Percentiles rank a stretch among this genome's conserved stretches.
Conservation (phyloP, 2,113 vertebrate species). For the Salvelinus sp. region DNA sequence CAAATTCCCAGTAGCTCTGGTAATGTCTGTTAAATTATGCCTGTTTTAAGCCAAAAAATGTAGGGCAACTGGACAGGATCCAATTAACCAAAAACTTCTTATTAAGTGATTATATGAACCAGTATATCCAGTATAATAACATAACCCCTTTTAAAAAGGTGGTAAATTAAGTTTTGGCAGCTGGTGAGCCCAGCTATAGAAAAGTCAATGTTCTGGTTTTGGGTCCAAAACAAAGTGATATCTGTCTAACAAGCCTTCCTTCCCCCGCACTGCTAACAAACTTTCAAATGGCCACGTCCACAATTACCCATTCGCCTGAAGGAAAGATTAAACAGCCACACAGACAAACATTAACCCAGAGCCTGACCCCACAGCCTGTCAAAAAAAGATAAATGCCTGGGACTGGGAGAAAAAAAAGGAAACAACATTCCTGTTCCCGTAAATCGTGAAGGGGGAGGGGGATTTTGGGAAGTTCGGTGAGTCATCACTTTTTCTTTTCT, state of each 20-base stretch:
- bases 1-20: too few relatives aligned
- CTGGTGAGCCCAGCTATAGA: constrained; percentile 37
- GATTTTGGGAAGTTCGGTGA: constrained; percentile 80
- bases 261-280: constrained; percentile 43
- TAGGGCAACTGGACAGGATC: neutral
- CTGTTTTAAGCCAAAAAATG: neutral
- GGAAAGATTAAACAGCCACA: constrained; percentile 54
- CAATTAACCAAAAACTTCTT: neutral
- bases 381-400: constrained; percentile 61
- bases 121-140: neutral
- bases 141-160: constrained; percentile 43
- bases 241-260: constrained; percentile 18
- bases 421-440: constrained; percentile 77
- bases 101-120: neutral
- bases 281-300: constrained; percentile 48
- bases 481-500: constrained; percentile 79
- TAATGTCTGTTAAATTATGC: neutral
- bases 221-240: constrained; percentile 61
- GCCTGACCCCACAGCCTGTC: constrained; percentile 63
- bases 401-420: constrained; percentile 34
- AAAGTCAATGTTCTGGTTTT: constrained; percentile 11
- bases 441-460: constrained; percentile 68
- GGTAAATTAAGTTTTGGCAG: constrained; percentile 25
- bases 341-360: constrained; percentile 69
- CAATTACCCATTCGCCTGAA: constrained; percentile 54